Evolutionary conservation across 2,888 invertebrate species (phyloP).

Genomic region (Dynastes grantii): DNA sequence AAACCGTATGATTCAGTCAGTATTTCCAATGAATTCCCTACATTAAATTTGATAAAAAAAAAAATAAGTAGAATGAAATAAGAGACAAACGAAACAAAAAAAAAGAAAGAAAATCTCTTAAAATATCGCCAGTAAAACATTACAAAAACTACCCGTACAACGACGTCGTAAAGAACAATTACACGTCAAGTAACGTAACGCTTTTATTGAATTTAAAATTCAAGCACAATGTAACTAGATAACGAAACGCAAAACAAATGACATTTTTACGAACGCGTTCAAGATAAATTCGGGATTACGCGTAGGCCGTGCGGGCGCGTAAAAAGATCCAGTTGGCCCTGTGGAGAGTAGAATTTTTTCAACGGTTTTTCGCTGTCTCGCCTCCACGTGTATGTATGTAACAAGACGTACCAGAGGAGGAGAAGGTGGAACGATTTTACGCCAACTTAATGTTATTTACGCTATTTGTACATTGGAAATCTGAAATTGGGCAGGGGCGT

Average conservation of each 20-base stretch:
- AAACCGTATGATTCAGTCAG: too few species aligned
- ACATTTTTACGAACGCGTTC: conserved; percentile 20
- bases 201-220: conserved; percentile 21
- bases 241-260: background rate
- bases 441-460: background rate
- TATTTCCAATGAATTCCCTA: too few species aligned
- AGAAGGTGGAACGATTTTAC: background rate
- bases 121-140: conserved; percentile 8
- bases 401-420: too few species aligned
- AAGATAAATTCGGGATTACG: conserved; percentile 21
- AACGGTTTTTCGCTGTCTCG: background rate
- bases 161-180: background rate
- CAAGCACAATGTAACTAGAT: background rate
- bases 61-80: background rate
- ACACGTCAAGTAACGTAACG: background rate
- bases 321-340: background rate
- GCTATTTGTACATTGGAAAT: background rate
- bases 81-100: background rate
- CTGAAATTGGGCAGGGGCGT: background rate
- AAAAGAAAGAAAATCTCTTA: background rate
- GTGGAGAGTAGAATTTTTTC: background rate
- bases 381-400: too few species aligned
- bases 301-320: background rate
- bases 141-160: conserved; percentile 1
- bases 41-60: too few species aligned